Evolutionary conservation across 2,888 invertebrate genomes (phyloP).

Genomic region (Hypselothyrea guttata): DNA sequence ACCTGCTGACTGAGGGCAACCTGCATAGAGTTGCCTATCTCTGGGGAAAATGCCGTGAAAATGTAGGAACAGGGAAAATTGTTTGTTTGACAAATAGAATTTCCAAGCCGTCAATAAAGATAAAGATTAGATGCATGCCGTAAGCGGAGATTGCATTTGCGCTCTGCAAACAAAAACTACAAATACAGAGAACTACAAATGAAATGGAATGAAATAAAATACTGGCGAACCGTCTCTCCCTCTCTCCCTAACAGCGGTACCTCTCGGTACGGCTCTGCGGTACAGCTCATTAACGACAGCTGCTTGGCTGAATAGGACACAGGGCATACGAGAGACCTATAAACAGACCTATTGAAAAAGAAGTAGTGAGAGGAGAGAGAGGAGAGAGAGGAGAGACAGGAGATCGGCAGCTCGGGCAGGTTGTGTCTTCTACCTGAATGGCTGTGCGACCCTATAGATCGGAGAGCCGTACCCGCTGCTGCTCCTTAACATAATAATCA

Average conservation of each 20-base stretch:
- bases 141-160: conserved; percentile 67
- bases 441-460: conserved; percentile 1
- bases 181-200: conserved; percentile 13
- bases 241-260: not conserved
- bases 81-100: conserved; percentile 74
- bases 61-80: conserved; percentile 47
- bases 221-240: conserved; percentile 9
- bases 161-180: conserved; percentile 42
- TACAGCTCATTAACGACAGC: conserved; percentile 72
- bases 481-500: conserved; percentile 58
- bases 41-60: conserved; percentile 2
- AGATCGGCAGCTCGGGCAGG: conserved; percentile 35
- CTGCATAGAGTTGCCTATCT: too few species aligned
- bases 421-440: conserved; percentile 44
- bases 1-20: conserved; percentile 52
- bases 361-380: too few species aligned
- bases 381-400: conserved; percentile 13
- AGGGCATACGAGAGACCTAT: not conserved
- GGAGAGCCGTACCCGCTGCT: not conserved
- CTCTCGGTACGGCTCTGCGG: conserved; percentile 15
- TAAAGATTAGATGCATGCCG: conserved; percentile 64
- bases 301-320: conserved; percentile 52
- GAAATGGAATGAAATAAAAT: conserved; percentile 10
- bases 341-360: too few species aligned
- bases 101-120: conserved; percentile 66